Percentiles rank a stretch among this genome's conserved stretches.
phyloP scores from a whole-genome alignment of 2,113 vertebrate species.

The Malurus melanocephalus region DNA sequence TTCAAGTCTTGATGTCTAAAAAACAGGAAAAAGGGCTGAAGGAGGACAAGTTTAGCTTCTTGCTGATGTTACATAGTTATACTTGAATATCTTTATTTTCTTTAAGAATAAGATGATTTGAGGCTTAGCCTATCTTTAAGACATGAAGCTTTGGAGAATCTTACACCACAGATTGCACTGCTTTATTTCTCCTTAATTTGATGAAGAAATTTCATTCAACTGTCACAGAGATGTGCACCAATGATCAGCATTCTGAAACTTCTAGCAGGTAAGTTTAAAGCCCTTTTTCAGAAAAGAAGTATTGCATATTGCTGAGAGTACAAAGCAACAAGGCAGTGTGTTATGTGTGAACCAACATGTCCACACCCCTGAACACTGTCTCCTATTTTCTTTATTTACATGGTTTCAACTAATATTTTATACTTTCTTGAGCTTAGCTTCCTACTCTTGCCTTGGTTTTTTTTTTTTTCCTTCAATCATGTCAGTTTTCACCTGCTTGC shows the following conservation, averaged over 20 bases:
- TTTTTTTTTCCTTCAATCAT: not conserved
- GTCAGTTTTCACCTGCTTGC: not conserved
- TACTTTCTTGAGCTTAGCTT: not conserved
- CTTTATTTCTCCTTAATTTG: not conserved
- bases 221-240: not conserved
- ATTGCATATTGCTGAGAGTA: not conserved
- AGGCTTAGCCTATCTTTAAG: not conserved
- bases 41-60: not conserved
- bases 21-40: not conserved
- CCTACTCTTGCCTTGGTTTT: not conserved
- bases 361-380: not conserved
- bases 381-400: not conserved
- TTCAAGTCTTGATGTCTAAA: not conserved
- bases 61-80: not conserved
- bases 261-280: not conserved
- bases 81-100: not conserved
- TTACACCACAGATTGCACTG: not conserved
- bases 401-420: not conserved
- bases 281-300: not conserved
- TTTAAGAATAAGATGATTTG: not conserved
- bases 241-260: not conserved
- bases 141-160: not conserved
- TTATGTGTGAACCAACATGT: accelerated
- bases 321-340: not conserved
- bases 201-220: not conserved